A percentile compares a stretch with the other conserved stretches of the same genome.
Conservation (phyloP, 2,113 vertebrate species). For the Nanorana parkeri region DNA sequence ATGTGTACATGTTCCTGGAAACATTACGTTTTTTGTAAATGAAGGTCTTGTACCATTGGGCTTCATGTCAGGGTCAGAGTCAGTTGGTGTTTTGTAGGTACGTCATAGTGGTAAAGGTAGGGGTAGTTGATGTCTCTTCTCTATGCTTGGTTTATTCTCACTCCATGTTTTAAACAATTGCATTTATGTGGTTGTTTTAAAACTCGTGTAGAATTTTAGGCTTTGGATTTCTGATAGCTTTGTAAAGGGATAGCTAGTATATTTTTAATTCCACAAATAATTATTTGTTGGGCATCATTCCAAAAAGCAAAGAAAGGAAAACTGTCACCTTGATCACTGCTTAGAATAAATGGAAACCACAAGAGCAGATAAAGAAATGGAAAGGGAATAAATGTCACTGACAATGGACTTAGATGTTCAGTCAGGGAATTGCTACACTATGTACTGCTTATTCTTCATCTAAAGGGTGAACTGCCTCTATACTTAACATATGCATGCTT, state of each 20-base stretch:
- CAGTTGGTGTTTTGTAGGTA: slow-evolving; percentile 2
- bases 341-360: slow-evolving; percentile 31
- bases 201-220: too few relatives aligned
- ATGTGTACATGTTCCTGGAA: not conserved
- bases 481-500: slow-evolving; percentile 26
- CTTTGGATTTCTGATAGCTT: too few relatives aligned
- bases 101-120: not conserved
- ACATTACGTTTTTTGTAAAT: slow-evolving; percentile 27
- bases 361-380: slow-evolving; percentile 38
- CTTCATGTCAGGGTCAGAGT: slow-evolving; percentile 19
- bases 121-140: not conserved
- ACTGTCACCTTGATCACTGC: slow-evolving; percentile 41
- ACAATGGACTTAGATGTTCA: slow-evolving; percentile 17
- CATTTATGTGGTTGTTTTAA: too few relatives aligned
- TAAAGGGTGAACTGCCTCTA: not conserved
- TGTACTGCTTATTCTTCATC: slow-evolving; percentile 17
- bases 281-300: slow-evolving; percentile 10
- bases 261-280: slow-evolving; percentile 1
- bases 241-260: not conserved
- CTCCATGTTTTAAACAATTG: not conserved
- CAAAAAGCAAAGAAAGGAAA: slow-evolving; percentile 28
- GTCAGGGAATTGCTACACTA: slow-evolving; percentile 34
- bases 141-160: slow-evolving; percentile 11
- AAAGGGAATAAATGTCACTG: slow-evolving; percentile 52
- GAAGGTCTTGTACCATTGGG: not conserved